A percentile compares a stretch with the other conserved stretches of the same genome.
Evolutionary conservation across 2,797 vertebrate genomes (phyloP).

Genomic region (Ptychadena robeensis): DNA sequence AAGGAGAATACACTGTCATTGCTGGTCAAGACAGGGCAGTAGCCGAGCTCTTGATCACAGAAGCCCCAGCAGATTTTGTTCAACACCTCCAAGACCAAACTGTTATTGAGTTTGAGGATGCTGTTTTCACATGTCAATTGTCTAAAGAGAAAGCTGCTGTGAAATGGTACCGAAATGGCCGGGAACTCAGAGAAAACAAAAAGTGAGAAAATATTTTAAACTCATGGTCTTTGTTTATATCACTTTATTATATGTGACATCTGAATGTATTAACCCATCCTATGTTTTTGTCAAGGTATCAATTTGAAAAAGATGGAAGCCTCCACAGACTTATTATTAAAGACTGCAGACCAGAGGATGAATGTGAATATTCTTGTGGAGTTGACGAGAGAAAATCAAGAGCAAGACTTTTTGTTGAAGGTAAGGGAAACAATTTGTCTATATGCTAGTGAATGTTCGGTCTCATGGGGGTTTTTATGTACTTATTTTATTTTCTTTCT

Average conservation of each 20-base stretch:
- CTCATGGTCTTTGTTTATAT: background rate
- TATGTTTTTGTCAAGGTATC: constrained; percentile 77
- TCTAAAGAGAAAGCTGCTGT: constrained; percentile 94
- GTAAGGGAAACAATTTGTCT: constrained; percentile 66
- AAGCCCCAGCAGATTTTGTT: constrained; percentile 92
- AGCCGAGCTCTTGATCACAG: constrained; percentile 94
- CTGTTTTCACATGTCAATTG: constrained; percentile 90
- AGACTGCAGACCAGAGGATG: constrained; percentile 93
- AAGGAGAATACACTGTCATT: constrained; percentile 90
- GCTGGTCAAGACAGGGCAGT: constrained; percentile 88
- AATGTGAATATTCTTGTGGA: constrained; percentile 96
- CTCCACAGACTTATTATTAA: constrained; percentile 87
- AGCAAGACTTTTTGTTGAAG: constrained; percentile 96
- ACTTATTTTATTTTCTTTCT: constrained; percentile 13
- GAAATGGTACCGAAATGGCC: constrained; percentile 94
- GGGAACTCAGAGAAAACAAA: constrained; percentile 94
- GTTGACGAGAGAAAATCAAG: constrained; percentile 93
- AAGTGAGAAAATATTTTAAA: constrained; percentile 76
- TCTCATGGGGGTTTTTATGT: constrained; percentile 19
- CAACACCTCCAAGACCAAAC: constrained; percentile 92
- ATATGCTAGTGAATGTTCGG: background rate
- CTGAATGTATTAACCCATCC: constrained; percentile 1
- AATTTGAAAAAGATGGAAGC: constrained; percentile 91
- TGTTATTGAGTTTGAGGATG: constrained; percentile 93
- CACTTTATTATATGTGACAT: background rate